phyloP scores from a whole-genome alignment of 2,888 invertebrate genomes.

The Monoplex corrugatus region DNA sequence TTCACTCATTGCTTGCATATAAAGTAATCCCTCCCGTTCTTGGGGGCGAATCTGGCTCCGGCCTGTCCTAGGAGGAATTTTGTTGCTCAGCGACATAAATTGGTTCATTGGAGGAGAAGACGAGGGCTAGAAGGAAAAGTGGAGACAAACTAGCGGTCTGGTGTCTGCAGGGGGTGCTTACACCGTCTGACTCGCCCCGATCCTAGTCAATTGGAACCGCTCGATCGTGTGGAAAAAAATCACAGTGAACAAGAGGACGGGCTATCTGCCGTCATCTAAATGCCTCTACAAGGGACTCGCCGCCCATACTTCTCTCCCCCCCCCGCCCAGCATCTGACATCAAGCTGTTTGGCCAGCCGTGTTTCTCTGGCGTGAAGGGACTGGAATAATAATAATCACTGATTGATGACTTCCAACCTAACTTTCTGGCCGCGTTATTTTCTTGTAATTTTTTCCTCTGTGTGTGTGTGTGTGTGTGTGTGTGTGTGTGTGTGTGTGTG shows the following conservation, averaged over 20 bases:
- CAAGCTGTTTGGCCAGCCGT: neutral
- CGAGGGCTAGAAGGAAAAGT: neutral
- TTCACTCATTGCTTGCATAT: neutral
- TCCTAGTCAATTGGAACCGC: slow-evolving; percentile 14
- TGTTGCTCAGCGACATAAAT: neutral
- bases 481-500: too few relatives aligned
- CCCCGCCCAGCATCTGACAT: neutral
- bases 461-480: neutral
- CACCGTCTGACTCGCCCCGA: slow-evolving; percentile 9
- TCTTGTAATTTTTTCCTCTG: neutral
- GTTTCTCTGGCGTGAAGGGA: neutral
- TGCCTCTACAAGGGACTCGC: slow-evolving; percentile 17
- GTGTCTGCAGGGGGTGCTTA: slow-evolving; percentile 28
- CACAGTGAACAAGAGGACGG: slow-evolving; percentile 26
- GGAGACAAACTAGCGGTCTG: neutral
- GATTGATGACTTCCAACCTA: too few relatives aligned
- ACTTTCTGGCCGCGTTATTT: too few relatives aligned
- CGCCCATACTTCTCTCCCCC: neutral
- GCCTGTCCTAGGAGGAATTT: neutral
- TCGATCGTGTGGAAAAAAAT: slow-evolving; percentile 35
- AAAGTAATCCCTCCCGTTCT: neutral
- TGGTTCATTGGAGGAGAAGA: neutral
- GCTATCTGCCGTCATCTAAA: slow-evolving; percentile 33
- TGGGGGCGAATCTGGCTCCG: slow-evolving; percentile 2
- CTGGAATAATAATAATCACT: neutral